Evolutionary conservation across 2,888 invertebrate genomes (phyloP).

Genomic region (Drosophila cognata): DNA sequence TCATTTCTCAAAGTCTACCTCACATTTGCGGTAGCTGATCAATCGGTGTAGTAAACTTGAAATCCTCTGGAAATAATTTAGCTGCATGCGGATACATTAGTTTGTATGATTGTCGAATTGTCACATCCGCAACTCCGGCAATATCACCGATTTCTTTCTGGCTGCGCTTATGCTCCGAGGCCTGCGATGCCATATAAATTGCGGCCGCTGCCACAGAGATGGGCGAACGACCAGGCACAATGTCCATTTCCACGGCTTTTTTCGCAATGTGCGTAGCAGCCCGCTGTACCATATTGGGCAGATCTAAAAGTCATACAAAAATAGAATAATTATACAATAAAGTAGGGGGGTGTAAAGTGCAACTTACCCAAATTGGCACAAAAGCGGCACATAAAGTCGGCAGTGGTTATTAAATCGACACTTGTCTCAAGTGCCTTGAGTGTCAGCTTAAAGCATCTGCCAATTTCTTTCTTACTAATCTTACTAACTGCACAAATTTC

Average conservation of each 20-base stretch:
- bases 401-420: constrained; percentile 98
- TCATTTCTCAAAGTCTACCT: constrained; percentile 31
- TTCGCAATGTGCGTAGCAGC: constrained; percentile 98
- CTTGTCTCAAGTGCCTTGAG: constrained; percentile 98
- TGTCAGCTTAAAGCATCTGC: constrained; percentile 98
- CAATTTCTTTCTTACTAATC: constrained; percentile 99
- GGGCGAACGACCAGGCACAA: constrained; percentile 98
- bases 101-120: constrained; percentile 98
- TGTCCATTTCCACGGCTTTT: constrained; percentile 98
- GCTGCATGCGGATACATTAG: constrained; percentile 97
- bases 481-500: constrained; percentile 99
- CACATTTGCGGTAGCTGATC: constrained; percentile 96
- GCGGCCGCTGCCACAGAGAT: constrained; percentile 99
- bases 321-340: background rate
- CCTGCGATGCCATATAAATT: constrained; percentile 99
- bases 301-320: constrained; percentile 65
- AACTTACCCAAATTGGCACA: constrained; percentile 94
- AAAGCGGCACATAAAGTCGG: constrained; percentile 99
- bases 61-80: constrained; percentile 97
- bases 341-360: background rate
- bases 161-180: constrained; percentile 97
- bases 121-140: constrained; percentile 99
- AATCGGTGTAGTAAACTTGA: constrained; percentile 97
- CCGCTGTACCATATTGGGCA: constrained; percentile 94
- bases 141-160: constrained; percentile 99